Conservation (phyloP, 2,888 invertebrate genomes). For the Bimastos eiseni region DNA sequence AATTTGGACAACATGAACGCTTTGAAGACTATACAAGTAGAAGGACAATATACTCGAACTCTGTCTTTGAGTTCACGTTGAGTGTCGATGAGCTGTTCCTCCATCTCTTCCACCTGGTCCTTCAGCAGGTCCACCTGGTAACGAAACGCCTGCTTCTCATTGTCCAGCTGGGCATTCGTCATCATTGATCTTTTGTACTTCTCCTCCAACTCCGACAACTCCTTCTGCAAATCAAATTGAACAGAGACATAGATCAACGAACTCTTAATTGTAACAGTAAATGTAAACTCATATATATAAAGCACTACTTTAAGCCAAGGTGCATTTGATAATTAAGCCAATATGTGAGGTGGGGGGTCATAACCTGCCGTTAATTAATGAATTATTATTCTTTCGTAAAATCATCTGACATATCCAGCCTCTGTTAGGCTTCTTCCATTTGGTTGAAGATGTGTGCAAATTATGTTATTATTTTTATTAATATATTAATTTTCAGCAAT, state of each 20-base stretch:
- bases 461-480: no score
- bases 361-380: no score
- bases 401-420: no score
- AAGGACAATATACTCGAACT: conserved; percentile 19
- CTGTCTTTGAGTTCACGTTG: conserved; percentile 52
- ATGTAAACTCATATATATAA: no score
- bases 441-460: no score
- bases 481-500: no score
- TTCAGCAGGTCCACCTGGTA: conserved; percentile 95
- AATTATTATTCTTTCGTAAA: background rate
- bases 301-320: no score
- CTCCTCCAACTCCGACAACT: conserved; percentile 73
- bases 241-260: background rate
- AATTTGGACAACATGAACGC: background rate
- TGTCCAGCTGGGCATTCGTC: conserved; percentile 95
- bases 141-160: conserved; percentile 87
- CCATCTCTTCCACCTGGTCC: conserved; percentile 85
- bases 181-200: conserved; percentile 98
- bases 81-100: conserved; percentile 72
- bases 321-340: no score
- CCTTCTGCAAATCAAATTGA: conserved; percentile 31
- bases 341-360: no score
- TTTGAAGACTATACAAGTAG: background rate
- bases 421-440: no score
- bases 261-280: background rate